Evolutionary conservation across 2,113 vertebrate genomes (phyloP).

Genomic region (Eptesicus fuscus): DNA sequence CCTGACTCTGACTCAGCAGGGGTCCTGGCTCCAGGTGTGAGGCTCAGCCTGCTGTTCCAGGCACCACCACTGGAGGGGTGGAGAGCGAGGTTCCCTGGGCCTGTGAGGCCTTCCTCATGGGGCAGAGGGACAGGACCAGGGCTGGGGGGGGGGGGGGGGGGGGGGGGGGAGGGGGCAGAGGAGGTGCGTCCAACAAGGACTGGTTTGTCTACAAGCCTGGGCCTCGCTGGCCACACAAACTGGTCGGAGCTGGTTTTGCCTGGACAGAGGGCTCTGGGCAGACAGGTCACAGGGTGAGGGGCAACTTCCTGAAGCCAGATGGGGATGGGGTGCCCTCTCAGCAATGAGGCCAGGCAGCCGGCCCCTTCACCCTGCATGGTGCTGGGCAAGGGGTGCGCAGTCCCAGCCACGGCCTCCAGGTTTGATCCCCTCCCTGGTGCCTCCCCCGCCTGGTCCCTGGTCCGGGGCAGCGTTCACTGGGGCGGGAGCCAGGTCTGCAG

Average conservation of each 20-base stretch:
- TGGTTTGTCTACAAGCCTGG: neutral
- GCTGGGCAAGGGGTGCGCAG: neutral
- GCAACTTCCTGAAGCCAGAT: neutral
- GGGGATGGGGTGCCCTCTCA: neutral
- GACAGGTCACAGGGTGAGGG: neutral
- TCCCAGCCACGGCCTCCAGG: neutral
- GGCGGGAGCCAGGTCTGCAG: rapidly evolving
- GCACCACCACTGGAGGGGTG: too few species aligned
- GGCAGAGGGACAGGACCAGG: neutral
- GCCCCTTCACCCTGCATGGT: too few species aligned
- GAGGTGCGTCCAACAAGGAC: neutral
- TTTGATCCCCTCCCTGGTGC: neutral
- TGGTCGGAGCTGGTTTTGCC: conserved; percentile 11
- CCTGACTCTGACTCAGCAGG: too few species aligned
- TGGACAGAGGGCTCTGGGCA: neutral
- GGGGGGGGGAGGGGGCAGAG: neutral
- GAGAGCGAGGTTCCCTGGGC: neutral
- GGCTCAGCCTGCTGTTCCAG: too few species aligned
- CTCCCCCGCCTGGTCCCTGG: neutral
- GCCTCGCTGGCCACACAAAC: neutral
- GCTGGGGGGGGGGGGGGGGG: too few species aligned
- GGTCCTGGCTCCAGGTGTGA: too few species aligned
- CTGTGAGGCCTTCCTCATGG: neutral
- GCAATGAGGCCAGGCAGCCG: neutral
- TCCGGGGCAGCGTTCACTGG: neutral